A percentile compares a stretch with the other conserved stretches of the same genome.
Conservation (phyloP, 1,140 invertebrate genomes). For the Hylyphantes graminicola region DNA sequence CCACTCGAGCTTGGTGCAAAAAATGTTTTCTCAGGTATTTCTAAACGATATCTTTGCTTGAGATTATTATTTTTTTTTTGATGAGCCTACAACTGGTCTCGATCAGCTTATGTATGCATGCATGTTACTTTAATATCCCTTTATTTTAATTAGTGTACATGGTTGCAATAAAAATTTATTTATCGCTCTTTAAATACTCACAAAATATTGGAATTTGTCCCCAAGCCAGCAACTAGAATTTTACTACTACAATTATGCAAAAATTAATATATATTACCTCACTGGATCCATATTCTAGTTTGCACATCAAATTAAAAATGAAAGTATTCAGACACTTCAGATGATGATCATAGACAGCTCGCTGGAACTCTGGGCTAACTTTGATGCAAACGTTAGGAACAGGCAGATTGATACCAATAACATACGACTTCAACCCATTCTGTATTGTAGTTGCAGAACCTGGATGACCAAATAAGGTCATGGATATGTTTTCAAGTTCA, state of each 20-base stretch:
- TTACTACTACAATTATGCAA: background rate
- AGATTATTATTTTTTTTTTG: no score
- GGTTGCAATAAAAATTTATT: no score
- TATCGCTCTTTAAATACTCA: no score
- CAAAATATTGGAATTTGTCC: no score
- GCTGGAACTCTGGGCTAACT: background rate
- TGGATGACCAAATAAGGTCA: conserved; percentile 62
- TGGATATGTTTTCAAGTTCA: conserved; percentile 62
- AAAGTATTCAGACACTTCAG: conserved; percentile 18
- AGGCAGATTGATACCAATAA: background rate
- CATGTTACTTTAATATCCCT: no score
- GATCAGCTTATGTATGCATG: no score
- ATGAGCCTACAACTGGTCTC: no score
- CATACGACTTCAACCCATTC: conserved; percentile 63
- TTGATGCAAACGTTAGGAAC: background rate
- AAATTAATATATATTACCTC: conserved; percentile 28
- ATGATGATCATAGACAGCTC: conserved; percentile 14
- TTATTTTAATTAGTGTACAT: no score
- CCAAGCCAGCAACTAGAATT: no score
- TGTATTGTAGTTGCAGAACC: conserved; percentile 55
- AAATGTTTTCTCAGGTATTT: no score
- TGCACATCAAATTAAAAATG: conserved; percentile 58
- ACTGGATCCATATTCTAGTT: conserved; percentile 47
- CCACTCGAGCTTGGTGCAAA: no score
- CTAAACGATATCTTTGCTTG: no score